phyloP scores from a whole-genome alignment of 1,140 invertebrate species.

The Pinna nobilis region DNA sequence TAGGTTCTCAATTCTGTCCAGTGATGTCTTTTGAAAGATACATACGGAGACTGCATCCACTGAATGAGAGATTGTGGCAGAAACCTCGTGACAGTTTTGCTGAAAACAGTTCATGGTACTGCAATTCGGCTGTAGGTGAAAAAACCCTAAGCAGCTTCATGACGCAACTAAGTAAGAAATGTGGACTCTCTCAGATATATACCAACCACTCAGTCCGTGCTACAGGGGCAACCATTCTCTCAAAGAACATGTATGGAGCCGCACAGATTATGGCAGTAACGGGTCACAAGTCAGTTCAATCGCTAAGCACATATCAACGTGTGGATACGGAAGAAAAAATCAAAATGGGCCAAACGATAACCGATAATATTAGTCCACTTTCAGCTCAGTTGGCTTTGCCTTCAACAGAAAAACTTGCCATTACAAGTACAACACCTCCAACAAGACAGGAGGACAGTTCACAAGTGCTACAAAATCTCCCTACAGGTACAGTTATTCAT shows the following conservation, averaged over 20 bases:
- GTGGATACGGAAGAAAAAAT: neutral
- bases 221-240: slow-evolving; percentile 31
- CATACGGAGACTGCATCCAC: neutral
- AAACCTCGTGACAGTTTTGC: neutral
- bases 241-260: neutral
- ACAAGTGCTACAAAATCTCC: too few species aligned
- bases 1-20: slow-evolving; percentile 2
- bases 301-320: neutral
- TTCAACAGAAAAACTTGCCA: too few species aligned
- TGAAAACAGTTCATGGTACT: slow-evolving; percentile 4
- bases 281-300: neutral
- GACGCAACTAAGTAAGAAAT: slow-evolving; percentile 3
- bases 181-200: slow-evolving; percentile 13
- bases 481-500: too few species aligned
- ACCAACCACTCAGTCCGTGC: slow-evolving; percentile 25
- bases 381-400: too few species aligned
- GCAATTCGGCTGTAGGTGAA: slow-evolving; percentile 2
- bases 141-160: slow-evolving; percentile 18
- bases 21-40: slow-evolving; percentile 1
- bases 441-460: too few species aligned
- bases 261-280: slow-evolving; percentile 5
- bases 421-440: too few species aligned
- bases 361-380: too few species aligned
- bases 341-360: neutral
- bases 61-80: slow-evolving; percentile 2